Evolutionary conservation across 2,888 invertebrate species (phyloP), one percentile per base, ranked within the genome.

Genomic region (Steinernema scapterisci): DNA sequence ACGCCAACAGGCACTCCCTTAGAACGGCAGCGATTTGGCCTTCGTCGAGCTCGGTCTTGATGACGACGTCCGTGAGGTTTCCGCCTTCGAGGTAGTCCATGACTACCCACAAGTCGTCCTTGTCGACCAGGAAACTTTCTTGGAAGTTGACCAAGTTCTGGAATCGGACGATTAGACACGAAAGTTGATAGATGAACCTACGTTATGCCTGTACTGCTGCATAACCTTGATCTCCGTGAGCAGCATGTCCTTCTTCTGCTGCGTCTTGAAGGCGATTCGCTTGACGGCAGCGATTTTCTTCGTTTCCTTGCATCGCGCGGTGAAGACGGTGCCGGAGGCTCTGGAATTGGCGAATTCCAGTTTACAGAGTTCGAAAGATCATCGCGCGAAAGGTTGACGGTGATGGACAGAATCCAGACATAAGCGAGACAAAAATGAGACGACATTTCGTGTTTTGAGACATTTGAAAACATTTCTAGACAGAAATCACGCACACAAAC

Each of bases 1-100:
- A 91, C 0, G 95, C 97, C 88, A 93, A 92, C 3, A 97, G 89
- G 54, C 93, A 85, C 89, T 97, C 96, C 27, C 92, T 91, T 1
- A 94, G 94, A 9, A 97, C 95, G 2, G 95, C 94, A 0, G 96
- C 95, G 73, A 97, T 97, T 88, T 97, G 96, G 0, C 93, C 92
- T 88, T 96, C 95, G 84, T 95, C 94, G 94, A 97, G 94, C 6
- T 96, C 92, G 0, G 96, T 96, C 89, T 97, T 96, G 0, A 95
- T 95, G 46, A 97, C 97, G 0, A 97, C 96, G 87, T 97, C 96
- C 0, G 97, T 97, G 70, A 97, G 90, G 9, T 96, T 94, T 0
- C 97, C 97, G 6, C 97, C 95, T 83, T 95, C 94, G 76, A 97
- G 91, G 74, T 95, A 91, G 88, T 97, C 97, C 95, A 97, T 95